phyloP scores from a whole-genome alignment of 2,888 invertebrate species.

The Acanthosepion lycidas region DNA sequence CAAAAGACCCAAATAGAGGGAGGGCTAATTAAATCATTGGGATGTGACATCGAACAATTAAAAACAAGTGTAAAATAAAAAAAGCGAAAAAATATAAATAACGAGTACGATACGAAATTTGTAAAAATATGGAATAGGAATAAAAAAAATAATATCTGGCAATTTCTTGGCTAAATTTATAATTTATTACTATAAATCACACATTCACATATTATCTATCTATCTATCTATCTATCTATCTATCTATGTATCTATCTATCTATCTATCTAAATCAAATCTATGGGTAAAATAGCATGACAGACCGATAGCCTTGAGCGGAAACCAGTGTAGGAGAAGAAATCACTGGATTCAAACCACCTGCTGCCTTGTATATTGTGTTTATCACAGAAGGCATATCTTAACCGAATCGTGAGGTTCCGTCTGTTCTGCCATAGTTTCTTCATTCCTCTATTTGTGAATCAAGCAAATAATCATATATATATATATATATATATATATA shows the following conservation, averaged over 20 bases:
- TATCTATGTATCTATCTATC: neutral
- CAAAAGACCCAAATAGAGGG: neutral
- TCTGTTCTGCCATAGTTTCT: no score
- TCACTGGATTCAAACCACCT: no score
- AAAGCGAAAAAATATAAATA: neutral
- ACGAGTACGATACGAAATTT: neutral
- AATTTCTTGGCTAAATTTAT: neutral
- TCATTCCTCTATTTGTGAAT: no score
- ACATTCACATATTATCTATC: neutral
- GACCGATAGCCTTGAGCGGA: neutral
- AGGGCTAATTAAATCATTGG: neutral
- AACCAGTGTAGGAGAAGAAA: no score
- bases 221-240: neutral
- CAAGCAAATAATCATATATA: no score
- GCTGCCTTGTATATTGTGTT: no score
- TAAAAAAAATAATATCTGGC: neutral
- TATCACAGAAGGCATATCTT: no score
- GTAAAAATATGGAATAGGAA: neutral
- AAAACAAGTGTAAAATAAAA: neutral
- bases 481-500: no score
- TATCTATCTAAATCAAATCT: neutral
- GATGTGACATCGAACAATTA: slow-evolving; percentile 33
- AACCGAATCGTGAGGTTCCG: no score
- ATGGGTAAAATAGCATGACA: neutral
- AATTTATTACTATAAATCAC: neutral